A percentile compares a stretch with the other conserved stretches of the same genome.
Conservation (phyloP, 2,888 invertebrate species). For the Pelosia muscerda region DNA sequence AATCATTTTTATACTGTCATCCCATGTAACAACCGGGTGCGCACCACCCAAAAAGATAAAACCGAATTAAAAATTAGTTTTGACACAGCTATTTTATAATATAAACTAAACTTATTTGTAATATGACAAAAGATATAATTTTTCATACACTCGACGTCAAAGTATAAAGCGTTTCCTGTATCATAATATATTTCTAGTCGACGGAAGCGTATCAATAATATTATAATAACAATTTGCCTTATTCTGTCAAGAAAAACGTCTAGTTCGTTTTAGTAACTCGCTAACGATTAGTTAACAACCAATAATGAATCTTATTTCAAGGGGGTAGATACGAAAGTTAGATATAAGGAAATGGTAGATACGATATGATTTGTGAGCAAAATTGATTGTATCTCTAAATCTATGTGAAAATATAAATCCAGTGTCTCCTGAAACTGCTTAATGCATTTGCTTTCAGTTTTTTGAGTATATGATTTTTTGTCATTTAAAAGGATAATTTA, state of each 20-base stretch:
- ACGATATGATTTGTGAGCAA: conserved; percentile 39
- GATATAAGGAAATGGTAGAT: conserved; percentile 14
- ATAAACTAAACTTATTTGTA: conserved; percentile 47
- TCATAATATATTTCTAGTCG: conserved; percentile 40
- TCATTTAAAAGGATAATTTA: background rate
- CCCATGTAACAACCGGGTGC: conserved; percentile 4
- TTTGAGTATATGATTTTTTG: background rate
- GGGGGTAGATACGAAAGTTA: conserved; percentile 18
- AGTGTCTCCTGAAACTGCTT: conserved; percentile 31
- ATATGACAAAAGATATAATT: conserved; percentile 47
- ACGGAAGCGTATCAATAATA: conserved; percentile 57
- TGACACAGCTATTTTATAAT: conserved; percentile 39
- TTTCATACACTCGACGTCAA: conserved; percentile 39
- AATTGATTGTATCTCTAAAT: conserved; percentile 50
- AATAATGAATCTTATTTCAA: conserved; percentile 35
- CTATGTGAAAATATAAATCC: conserved; percentile 47
- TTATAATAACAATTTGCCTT: conserved; percentile 53
- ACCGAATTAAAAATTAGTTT: conserved; percentile 34
- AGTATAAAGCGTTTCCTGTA: conserved; percentile 51
- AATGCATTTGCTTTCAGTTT: conserved; percentile 23
- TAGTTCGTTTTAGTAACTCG: conserved; percentile 33
- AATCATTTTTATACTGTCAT: conserved; percentile 5
- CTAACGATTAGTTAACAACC: background rate
- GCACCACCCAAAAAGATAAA: conserved; percentile 25
- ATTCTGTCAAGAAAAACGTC: conserved; percentile 50